phyloP scores from a whole-genome alignment of 2,113 vertebrate species.

The human region DNA sequence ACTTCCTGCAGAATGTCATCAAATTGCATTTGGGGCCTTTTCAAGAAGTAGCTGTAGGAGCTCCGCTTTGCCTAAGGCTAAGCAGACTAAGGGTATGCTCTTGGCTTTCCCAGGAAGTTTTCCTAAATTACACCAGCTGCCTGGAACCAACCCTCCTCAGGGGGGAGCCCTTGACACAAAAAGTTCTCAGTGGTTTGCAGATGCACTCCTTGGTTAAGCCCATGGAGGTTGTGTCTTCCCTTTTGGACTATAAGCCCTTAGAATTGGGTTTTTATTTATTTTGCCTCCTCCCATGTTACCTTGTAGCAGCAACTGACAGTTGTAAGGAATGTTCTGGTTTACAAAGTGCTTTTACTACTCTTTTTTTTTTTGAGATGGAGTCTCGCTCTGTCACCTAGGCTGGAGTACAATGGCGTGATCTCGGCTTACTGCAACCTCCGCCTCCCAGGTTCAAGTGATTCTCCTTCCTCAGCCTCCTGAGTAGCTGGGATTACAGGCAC shows the following conservation, averaged over 20 bases:
- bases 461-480: no score
- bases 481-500: no score
- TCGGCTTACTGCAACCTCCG: no score
- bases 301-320: background rate
- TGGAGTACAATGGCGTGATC: no score
- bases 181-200: background rate
- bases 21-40: background rate
- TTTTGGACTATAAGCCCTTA: background rate
- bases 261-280: conserved; percentile 5
- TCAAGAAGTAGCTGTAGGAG: background rate
- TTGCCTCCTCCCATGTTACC: background rate
- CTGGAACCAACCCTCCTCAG: background rate
- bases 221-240: background rate
- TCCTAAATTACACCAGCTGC: background rate
- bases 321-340: conserved; percentile 16
- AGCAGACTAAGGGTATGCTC: background rate
- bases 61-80: background rate
- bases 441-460: no score
- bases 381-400: no score
- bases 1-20: background rate
- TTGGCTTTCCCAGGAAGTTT: background rate
- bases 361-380: no score
- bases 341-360: background rate
- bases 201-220: background rate
- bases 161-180: background rate